phyloP scores from a whole-genome alignment of 2,888 invertebrate species.

The Drosophila limbata region DNA sequence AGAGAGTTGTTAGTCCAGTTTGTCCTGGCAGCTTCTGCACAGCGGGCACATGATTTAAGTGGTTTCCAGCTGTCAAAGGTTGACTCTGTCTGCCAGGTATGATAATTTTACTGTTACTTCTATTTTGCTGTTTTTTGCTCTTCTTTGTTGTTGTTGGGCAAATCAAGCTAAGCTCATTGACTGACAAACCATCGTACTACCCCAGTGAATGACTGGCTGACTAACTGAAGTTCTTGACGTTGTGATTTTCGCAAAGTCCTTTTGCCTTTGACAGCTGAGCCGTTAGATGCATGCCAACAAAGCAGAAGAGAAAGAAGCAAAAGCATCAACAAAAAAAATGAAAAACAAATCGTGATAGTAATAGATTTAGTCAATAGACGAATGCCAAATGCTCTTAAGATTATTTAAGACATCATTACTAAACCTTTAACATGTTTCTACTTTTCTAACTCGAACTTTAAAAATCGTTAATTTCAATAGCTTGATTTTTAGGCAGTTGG shows the following conservation, averaged over 20 bases:
- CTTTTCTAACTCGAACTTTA: neutral
- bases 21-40: conserved; percentile 41
- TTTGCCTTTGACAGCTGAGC: conserved; percentile 65
- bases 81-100: conserved; percentile 44
- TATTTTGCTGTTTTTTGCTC: conserved; percentile 1
- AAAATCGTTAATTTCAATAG: too few relatives aligned
- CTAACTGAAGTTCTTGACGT: conserved; percentile 40
- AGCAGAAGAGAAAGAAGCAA: neutral
- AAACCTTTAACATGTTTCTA: neutral
- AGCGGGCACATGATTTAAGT: conserved; percentile 79
- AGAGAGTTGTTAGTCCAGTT: conserved; percentile 41
- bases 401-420: neutral
- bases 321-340: conserved; percentile 10
- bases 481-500: too few relatives aligned
- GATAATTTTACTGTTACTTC: conserved; percentile 49
- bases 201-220: conserved; percentile 33
- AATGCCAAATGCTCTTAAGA: neutral
- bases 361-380: neutral
- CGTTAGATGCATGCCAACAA: conserved; percentile 16
- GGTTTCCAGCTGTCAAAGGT: conserved; percentile 82
- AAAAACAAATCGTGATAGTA: neutral
- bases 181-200: conserved; percentile 40
- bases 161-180: conserved; percentile 60
- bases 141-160: conserved; percentile 6
- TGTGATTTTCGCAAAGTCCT: conserved; percentile 53